Percentiles rank a stretch among this genome's conserved stretches.
These are phyloP conservation scores for Tethya wilhelma DNA, from an alignment of 37 sponge, comb jelly and placozoan genomes.

Conservation along the genomic window DNA sequence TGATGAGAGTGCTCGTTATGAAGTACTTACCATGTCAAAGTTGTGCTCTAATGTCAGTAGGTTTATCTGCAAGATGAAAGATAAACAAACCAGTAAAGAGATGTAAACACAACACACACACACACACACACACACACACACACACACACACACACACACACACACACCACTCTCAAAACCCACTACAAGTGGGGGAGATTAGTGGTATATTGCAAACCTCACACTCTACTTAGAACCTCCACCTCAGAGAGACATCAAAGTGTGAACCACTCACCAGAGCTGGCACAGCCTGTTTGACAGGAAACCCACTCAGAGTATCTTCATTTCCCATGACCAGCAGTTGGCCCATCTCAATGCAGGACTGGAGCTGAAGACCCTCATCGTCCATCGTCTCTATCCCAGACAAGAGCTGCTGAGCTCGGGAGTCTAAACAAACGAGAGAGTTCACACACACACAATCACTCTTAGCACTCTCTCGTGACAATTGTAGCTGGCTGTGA, in stretches of 20 bases:
- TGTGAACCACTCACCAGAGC: constrained; percentile 81
- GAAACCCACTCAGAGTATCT: constrained; percentile 94
- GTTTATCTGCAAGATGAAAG: constrained; percentile 45
- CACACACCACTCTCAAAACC: too few species aligned
- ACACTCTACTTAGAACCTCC: neutral
- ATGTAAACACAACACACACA: constrained; percentile 7
- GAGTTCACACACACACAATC: too few species aligned
- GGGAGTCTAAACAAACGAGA: constrained; percentile 37
- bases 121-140: neutral
- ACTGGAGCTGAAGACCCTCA: constrained; percentile 85
- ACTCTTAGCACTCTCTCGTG: too few species aligned
- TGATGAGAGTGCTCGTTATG: neutral
- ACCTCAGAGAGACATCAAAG: too few species aligned
- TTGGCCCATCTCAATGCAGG: constrained; percentile 88
- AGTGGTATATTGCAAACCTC: too few species aligned
- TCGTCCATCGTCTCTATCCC: constrained; percentile 72
- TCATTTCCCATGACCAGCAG: constrained; percentile 98
- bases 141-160: too few species aligned
- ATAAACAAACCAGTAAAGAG: neutral
- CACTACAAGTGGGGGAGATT: too few species aligned
- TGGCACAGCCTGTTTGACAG: constrained; percentile 90
- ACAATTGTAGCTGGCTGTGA: too few species aligned
- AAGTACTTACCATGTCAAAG: constrained; percentile 86
- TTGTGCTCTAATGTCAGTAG: constrained; percentile 88
- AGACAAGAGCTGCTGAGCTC: constrained; percentile 73